phyloP scores from a whole-genome alignment of 2,113 vertebrate genomes.

The Passer montanus region DNA sequence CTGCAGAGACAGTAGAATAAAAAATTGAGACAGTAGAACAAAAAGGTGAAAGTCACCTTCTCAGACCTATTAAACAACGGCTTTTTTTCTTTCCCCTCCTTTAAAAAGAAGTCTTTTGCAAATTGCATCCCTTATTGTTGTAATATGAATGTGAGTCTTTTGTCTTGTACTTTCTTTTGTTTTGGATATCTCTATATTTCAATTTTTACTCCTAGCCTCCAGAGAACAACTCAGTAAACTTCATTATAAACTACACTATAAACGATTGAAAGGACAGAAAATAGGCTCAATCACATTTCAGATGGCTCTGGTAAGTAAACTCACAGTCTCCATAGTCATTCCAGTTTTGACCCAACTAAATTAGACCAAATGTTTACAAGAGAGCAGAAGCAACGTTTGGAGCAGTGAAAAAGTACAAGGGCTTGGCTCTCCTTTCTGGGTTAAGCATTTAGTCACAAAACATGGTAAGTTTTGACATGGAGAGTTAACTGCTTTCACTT shows the following conservation, averaged over 20 bases:
- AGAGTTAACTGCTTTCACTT: background rate
- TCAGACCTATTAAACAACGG: background rate
- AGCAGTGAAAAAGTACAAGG: background rate
- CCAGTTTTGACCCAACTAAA: background rate
- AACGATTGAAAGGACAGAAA: background rate
- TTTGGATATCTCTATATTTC: background rate
- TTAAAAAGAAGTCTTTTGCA: background rate
- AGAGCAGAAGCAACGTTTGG: background rate
- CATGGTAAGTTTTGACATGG: rapidly evolving
- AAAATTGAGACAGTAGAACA: background rate
- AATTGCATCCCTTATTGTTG: background rate
- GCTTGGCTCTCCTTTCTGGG: background rate
- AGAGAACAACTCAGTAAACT: background rate
- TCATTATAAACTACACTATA: background rate
- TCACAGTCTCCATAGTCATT: background rate
- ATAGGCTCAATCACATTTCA: background rate
- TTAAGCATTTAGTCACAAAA: background rate
- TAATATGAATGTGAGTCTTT: rapidly evolving
- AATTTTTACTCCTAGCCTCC: background rate
- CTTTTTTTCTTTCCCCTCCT: background rate
- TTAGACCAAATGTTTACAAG: background rate
- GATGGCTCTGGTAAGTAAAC: background rate
- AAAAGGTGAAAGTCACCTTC: background rate
- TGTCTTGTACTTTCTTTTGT: background rate
- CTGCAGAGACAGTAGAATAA: background rate